Evolutionary conservation across 2,113 vertebrate genomes (phyloP).

Genomic region (Heloderma charlesbogerti): DNA sequence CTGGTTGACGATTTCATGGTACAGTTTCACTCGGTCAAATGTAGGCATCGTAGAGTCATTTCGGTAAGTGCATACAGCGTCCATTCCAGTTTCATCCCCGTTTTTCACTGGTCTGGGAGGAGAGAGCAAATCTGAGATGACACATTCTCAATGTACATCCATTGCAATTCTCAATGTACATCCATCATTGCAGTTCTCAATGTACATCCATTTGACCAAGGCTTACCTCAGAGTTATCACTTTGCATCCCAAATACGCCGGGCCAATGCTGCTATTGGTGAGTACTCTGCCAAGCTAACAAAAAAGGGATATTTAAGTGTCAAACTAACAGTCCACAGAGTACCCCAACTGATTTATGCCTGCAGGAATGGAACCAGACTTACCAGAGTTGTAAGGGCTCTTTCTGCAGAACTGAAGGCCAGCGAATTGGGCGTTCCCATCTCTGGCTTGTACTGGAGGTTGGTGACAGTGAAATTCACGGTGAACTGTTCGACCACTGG

Average conservation of each 20-base stretch:
- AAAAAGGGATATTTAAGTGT: not conserved
- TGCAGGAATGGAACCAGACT: accelerated
- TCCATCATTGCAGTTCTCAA: not conserved
- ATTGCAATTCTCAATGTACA: no score
- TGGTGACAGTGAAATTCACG: constrained; percentile 64
- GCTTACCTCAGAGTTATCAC: constrained; percentile 66
- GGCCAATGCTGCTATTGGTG: not conserved
- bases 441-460: constrained; percentile 24
- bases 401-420: accelerated
- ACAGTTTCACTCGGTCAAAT: constrained; percentile 61
- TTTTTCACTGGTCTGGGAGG: constrained; percentile 57
- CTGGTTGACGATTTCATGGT: constrained; percentile 64
- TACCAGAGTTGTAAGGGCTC: not conserved
- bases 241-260: not conserved
- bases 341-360: no score
- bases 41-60: not conserved
- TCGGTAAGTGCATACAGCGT: constrained; percentile 61
- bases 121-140: not conserved
- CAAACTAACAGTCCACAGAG: no score
- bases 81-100: constrained; percentile 59
- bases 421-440: not conserved
- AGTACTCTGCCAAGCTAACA: constrained; percentile 20
- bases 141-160: no score
- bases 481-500: constrained; percentile 47
- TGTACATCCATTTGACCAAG: not conserved